These are phyloP conservation scores for Aphelinus certus DNA, from an alignment of 1,140 invertebrate genomes.

Conservation along the genomic window DNA sequence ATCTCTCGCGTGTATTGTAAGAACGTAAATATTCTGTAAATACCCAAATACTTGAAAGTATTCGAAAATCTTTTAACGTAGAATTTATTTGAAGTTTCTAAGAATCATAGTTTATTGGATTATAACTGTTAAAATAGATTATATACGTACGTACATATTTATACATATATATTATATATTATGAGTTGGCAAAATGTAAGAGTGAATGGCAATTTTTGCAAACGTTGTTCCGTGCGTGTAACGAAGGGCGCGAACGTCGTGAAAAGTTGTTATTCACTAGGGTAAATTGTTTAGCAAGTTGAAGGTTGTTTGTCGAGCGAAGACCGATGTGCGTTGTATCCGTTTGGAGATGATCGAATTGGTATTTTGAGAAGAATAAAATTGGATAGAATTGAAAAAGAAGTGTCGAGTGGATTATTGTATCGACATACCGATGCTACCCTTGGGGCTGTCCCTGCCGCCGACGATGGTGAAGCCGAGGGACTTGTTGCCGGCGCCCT, in stretches of 20 bases:
- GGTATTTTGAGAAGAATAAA: too few relatives aligned
- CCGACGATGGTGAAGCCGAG: conserved; percentile 93
- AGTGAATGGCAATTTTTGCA: too few relatives aligned
- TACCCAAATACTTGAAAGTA: conserved; percentile 5
- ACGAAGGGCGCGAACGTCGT: too few relatives aligned
- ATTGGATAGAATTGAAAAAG: too few relatives aligned
- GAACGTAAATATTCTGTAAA: background rate
- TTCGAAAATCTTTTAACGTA: background rate
- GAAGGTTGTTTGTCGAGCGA: too few relatives aligned
- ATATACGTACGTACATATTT: conserved; percentile 8
- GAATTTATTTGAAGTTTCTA: background rate
- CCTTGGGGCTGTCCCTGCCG: conserved; percentile 87
- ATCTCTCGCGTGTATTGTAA: background rate
- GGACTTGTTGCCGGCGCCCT: conserved; percentile 85
- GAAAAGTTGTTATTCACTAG: too few relatives aligned
- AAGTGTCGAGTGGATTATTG: too few relatives aligned
- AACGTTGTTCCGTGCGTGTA: too few relatives aligned
- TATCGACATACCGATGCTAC: conserved; percentile 73
- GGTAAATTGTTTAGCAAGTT: too few relatives aligned
- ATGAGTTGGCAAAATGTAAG: background rate
- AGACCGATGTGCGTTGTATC: too few relatives aligned
- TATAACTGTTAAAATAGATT: background rate
- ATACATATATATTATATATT: background rate
- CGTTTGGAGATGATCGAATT: too few relatives aligned
- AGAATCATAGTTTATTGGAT: conserved; percentile 13